Evolutionary conservation across 2,888 invertebrate species (phyloP), one percentile per base, ranked within the genome.

Genomic region (Ectemnius lituratus): DNA sequence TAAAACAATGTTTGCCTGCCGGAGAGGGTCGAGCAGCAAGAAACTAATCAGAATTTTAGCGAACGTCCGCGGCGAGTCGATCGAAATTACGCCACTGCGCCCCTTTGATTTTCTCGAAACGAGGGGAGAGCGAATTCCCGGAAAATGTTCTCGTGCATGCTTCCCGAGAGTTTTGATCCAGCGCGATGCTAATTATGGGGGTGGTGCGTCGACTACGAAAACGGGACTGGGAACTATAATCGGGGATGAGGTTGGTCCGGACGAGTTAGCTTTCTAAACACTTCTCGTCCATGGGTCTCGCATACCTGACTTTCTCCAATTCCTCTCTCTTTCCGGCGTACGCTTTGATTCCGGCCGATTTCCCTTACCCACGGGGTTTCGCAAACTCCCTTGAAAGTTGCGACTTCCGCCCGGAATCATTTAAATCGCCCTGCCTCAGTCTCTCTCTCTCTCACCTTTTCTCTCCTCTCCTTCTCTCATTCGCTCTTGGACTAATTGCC

Each of bases 121-220:
- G 37, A 6, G 37, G 11, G 37, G 37, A 23, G 37, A 11, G 37
- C 8, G 37, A 37, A 8, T 37, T 37, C 8, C 62, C 56, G 75
- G 75, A 67, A 78, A 76, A 80, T 63, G 57, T 64, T 69, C 45
- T 64, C 62, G 20, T 14, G 58, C 27, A 18, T 14, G 16, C 20
- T 46, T 56, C 11, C 16, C 57, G 57, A 23, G 62, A 52, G 58
- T 64, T 56, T 66, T 62, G 64, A 73, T 74, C 67, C 69, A 52
- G 59, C 52, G 65, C 37, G 37, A 70, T 67, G 73, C 65, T 80
- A 80, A 80, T 80, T 80, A 78, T 62, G 16, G 67, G 16, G 20
- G 28, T n/a, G n/a, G 47, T 52, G 16, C n/a, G 52, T 52, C 52
- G 46, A 20, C 13, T 28, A 28, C 11, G 75, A 63, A 77, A 77